These are phyloP conservation scores for Drosophila cognata DNA, from an alignment of 2,888 invertebrate genomes.

Conservation along the genomic window DNA sequence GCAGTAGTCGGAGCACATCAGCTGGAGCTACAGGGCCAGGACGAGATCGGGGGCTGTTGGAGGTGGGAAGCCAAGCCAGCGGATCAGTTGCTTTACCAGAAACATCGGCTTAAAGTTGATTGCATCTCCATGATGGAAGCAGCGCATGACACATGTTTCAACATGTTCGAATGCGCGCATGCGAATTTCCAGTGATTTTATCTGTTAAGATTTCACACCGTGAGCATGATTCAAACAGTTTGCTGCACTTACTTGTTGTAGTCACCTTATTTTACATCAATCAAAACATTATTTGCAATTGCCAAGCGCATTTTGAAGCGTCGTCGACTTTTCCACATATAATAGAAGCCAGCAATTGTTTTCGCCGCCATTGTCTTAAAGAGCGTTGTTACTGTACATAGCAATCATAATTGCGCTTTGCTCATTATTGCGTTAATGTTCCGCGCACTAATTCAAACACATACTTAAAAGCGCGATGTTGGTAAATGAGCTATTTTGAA, in stretches of 20 bases:
- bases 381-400: too few relatives aligned
- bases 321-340: constrained; percentile 35
- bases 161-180: constrained; percentile 81
- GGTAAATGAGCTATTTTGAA: neutral
- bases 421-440: constrained; percentile 10
- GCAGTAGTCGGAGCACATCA: constrained; percentile 78
- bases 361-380: too few relatives aligned
- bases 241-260: neutral
- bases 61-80: constrained; percentile 82
- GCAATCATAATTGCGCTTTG: neutral
- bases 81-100: constrained; percentile 82
- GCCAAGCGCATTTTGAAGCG: constrained; percentile 15
- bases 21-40: constrained; percentile 72
- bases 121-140: constrained; percentile 69
- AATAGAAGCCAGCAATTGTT: constrained; percentile 26
- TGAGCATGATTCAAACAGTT: neutral
- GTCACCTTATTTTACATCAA: neutral
- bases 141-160: constrained; percentile 77
- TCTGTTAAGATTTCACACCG: constrained; percentile 10
- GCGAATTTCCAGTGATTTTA: constrained; percentile 81
- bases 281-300: neutral
- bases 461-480: neutral
- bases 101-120: constrained; percentile 75
- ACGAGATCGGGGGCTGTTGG: constrained; percentile 72
- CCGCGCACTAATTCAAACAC: neutral